Conservation (phyloP, 2,113 vertebrate genomes). For the Tringa solitaria region DNA sequence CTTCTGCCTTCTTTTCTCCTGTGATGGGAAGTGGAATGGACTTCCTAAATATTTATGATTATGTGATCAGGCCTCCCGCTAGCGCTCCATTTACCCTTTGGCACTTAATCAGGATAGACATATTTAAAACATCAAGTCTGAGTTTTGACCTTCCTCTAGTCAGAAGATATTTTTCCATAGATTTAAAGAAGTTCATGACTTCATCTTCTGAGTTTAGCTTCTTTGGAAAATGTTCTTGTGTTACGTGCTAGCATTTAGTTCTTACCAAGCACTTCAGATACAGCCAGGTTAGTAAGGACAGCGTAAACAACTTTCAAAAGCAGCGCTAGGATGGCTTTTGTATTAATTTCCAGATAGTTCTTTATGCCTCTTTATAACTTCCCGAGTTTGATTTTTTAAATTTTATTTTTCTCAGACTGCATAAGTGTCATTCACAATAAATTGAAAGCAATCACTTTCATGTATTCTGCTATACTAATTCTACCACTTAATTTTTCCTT, state of each 20-base stretch:
- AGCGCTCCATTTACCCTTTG: not conserved
- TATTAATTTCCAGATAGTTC: not conserved
- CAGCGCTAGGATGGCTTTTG: not conserved
- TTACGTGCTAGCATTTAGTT: not conserved
- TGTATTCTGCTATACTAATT: not conserved
- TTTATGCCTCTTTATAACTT: not conserved
- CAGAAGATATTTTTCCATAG: not conserved
- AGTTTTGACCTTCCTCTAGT: not conserved
- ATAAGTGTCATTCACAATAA: not conserved
- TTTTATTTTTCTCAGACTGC: not conserved
- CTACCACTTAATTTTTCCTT: not conserved
- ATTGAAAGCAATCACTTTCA: not conserved
- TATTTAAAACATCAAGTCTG: not conserved
- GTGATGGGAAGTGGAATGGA: not conserved
- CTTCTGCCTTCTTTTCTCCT: not conserved
- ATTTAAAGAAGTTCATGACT: not conserved
- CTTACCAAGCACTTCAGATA: not conserved
- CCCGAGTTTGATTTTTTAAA: not conserved
- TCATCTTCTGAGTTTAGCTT: not conserved
- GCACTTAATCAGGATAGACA: not conserved
- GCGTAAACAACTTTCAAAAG: not conserved
- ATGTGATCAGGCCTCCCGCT: not conserved
- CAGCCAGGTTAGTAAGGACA: not conserved
- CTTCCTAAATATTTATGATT: conserved; percentile 42
- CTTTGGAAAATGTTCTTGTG: not conserved